Evolutionary conservation across 2,113 vertebrate species (phyloP).

Genomic region (rat (Rattus norvegicus)): DNA sequence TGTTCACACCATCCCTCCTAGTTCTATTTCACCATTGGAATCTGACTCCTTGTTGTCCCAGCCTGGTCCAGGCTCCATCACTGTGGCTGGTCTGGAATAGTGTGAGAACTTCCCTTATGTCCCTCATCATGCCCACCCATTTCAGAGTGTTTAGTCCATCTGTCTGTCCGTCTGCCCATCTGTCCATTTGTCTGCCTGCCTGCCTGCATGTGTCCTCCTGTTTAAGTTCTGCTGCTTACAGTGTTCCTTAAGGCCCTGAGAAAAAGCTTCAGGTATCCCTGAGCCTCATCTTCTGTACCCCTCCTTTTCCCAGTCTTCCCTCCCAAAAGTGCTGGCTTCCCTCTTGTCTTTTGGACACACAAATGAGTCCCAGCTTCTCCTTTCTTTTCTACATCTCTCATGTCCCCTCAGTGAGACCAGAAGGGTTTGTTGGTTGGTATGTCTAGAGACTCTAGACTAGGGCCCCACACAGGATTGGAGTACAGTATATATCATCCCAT

Average conservation of each 20-base stretch:
- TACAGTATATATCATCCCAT: neutral
- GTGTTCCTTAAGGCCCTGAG: too few species aligned
- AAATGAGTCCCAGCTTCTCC: neutral
- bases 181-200: neutral
- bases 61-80: neutral
- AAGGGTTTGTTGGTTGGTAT: neutral
- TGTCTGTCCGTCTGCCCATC: neutral
- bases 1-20: too few species aligned
- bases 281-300: neutral
- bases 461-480: neutral
- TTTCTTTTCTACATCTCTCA: neutral
- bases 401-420: neutral
- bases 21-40: neutral
- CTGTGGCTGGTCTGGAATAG: neutral
- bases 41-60: neutral
- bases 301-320: rapidly evolving
- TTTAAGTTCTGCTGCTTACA: neutral
- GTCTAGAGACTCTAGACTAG: neutral
- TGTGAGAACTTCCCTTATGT: neutral
- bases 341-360: neutral
- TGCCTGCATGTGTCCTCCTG: neutral
- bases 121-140: neutral
- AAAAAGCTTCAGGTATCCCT: too few species aligned
- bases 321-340: neutral
- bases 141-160: neutral